Evolutionary conservation across 2,888 invertebrate genomes (phyloP).

Genomic region (Caenorhabditis angaria): DNA sequence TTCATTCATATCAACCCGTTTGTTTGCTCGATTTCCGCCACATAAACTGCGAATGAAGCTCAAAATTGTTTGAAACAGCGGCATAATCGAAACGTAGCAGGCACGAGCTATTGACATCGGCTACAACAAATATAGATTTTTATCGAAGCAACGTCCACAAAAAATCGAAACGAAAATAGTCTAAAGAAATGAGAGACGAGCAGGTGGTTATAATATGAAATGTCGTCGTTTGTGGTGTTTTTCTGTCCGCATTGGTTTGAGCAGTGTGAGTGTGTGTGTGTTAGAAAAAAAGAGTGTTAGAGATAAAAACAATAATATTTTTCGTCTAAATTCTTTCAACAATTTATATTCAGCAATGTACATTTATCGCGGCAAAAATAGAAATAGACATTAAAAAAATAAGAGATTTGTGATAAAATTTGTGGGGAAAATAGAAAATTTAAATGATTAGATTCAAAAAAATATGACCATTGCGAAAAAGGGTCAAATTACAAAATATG

Average conservation of each 20-base stretch:
- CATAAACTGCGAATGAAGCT: conserved; percentile 34
- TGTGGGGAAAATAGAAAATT: no score
- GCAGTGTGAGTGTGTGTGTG: neutral
- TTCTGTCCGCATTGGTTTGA: neutral
- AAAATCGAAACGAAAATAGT: conserved; percentile 27
- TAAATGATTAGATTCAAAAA: no score
- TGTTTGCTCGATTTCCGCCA: conserved; percentile 27
- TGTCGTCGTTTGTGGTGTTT: conserved; percentile 9
- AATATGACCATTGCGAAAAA: no score
- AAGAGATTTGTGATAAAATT: no score
- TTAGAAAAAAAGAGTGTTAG: neutral
- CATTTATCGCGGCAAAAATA: no score
- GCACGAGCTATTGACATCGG: conserved; percentile 41
- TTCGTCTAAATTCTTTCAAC: no score
- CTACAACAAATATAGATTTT: conserved; percentile 27
- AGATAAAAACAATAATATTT: no score
- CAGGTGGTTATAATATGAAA: neutral
- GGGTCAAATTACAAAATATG: no score
- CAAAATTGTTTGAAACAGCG: conserved; percentile 33
- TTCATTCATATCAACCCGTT: conserved; percentile 40
- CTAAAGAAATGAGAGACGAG: conserved; percentile 13
- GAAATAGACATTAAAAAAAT: no score
- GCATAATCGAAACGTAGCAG: conserved; percentile 37
- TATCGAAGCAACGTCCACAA: conserved; percentile 27
- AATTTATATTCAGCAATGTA: no score